phyloP scores from a whole-genome alignment of 1,140 invertebrate genomes.

The Ceratosolen solmsi region DNA sequence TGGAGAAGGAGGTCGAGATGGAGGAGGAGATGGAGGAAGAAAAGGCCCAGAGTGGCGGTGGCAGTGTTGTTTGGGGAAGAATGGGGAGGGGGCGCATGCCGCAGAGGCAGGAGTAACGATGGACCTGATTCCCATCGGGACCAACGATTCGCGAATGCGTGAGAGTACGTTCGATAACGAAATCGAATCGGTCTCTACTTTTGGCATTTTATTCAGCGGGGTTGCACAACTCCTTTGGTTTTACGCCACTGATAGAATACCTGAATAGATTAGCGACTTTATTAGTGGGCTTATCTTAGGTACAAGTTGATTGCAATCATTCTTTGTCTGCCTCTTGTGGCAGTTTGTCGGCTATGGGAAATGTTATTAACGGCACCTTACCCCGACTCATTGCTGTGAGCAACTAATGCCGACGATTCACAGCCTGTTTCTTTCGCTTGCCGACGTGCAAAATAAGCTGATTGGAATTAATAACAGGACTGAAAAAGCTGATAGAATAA shows the following conservation, averaged over 20 bases:
- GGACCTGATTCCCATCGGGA: slow-evolving; percentile 49
- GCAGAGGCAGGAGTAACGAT: not conserved
- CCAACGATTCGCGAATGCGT: not conserved
- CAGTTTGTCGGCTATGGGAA: not conserved
- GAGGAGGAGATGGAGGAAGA: no score
- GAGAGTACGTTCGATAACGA: not conserved
- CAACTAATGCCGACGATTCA: no score
- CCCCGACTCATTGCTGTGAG: no score
- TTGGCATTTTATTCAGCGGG: slow-evolving; percentile 5
- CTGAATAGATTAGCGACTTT: slow-evolving; percentile 46
- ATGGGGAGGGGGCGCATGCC: no score
- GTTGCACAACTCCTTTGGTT: not conserved
- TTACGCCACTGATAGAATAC: slow-evolving; percentile 8
- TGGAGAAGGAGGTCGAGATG: no score
- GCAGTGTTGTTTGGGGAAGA: no score
- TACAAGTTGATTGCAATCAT: not conserved
- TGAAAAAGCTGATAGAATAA: not conserved
- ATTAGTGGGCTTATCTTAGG: slow-evolving; percentile 35
- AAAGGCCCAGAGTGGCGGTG: no score
- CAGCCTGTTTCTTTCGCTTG: not conserved
- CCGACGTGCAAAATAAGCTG: not conserved
- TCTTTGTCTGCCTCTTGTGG: not conserved
- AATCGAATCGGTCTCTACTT: not conserved
- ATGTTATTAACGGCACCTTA: not conserved
- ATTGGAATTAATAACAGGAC: not conserved